Evolutionary conservation across 2,888 invertebrate species (phyloP).

Genomic region (Diarsia brunnea): DNA sequence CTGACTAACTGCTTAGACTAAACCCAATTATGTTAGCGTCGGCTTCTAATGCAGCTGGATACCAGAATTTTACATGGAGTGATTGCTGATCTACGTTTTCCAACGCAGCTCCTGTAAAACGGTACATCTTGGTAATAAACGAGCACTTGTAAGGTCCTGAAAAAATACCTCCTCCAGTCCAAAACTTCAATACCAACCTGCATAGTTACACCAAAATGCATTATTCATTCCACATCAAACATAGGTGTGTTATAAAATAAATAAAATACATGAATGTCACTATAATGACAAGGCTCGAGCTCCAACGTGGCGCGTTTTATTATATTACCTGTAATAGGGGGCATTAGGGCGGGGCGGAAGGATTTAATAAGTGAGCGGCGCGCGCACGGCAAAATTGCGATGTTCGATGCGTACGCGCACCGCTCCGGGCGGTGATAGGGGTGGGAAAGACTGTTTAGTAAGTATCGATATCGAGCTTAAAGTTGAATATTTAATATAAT

Average conservation of each 20-base stretch:
- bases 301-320: slow-evolving; percentile 78
- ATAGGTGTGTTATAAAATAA: slow-evolving; percentile 63
- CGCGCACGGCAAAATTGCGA: slow-evolving; percentile 80
- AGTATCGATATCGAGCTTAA: slow-evolving; percentile 25
- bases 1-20: not conserved
- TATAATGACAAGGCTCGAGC: slow-evolving; percentile 74
- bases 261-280: slow-evolving; percentile 76
- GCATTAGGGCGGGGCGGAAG: slow-evolving; percentile 88
- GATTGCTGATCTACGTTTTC: not conserved
- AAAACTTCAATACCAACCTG: not conserved
- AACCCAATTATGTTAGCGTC: not conserved
- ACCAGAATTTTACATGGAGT: not conserved
- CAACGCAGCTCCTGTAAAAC: not conserved
- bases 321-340: slow-evolving; percentile 88
- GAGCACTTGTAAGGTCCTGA: not conserved
- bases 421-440: slow-evolving; percentile 79
- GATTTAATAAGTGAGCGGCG: slow-evolving; percentile 89
- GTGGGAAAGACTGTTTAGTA: slow-evolving; percentile 44
- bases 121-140: not conserved
- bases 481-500: not conserved
- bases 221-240: slow-evolving; percentile 62
- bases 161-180: not conserved
- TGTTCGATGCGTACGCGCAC: slow-evolving; percentile 80
- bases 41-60: not conserved
- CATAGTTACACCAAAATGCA: slow-evolving; percentile 19